A percentile compares a stretch with the other conserved stretches of the same genome.
Evolutionary conservation across 2,888 invertebrate genomes (phyloP).

Genomic region (Drosophila conformis): DNA sequence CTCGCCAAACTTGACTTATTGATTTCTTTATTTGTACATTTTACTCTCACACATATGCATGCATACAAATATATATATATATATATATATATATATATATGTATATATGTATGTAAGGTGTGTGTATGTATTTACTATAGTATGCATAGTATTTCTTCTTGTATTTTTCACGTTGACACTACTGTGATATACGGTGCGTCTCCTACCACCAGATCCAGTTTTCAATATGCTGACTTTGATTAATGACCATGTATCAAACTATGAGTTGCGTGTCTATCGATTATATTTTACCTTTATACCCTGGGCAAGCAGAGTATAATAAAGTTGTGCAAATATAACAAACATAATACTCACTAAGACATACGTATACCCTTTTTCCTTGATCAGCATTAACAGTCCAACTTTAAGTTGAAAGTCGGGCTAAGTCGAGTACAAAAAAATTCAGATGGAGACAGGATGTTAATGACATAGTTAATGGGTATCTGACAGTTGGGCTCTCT

Average conservation of each 20-base stretch:
- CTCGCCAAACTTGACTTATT: slow-evolving; percentile 64
- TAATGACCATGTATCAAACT: slow-evolving; percentile 42
- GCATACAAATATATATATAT: neutral
- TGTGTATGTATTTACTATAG: neutral
- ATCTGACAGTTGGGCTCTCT: neutral
- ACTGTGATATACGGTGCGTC: neutral
- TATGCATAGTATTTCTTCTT: slow-evolving; percentile 3
- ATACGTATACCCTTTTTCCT: neutral
- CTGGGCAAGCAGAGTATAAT: neutral
- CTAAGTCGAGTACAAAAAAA: neutral
- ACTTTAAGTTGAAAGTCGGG: neutral
- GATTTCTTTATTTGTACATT: slow-evolving; percentile 63
- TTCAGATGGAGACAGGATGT: neutral
- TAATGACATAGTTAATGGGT: neutral
- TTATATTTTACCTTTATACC: slow-evolving; percentile 9
- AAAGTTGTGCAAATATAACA: slow-evolving; percentile 1
- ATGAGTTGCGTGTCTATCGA: slow-evolving; percentile 27
- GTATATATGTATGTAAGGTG: no score
- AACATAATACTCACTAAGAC: neutral
- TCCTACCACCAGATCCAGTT: slow-evolving; percentile 21
- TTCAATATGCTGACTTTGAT: slow-evolving; percentile 36
- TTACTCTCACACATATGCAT: neutral
- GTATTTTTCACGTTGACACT: slow-evolving; percentile 10
- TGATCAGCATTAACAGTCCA: neutral
- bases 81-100: neutral